Evolutionary conservation across 2,888 invertebrate genomes (phyloP), one percentile per base, ranked within the genome.

Genomic region (Urechis unicinctus): DNA sequence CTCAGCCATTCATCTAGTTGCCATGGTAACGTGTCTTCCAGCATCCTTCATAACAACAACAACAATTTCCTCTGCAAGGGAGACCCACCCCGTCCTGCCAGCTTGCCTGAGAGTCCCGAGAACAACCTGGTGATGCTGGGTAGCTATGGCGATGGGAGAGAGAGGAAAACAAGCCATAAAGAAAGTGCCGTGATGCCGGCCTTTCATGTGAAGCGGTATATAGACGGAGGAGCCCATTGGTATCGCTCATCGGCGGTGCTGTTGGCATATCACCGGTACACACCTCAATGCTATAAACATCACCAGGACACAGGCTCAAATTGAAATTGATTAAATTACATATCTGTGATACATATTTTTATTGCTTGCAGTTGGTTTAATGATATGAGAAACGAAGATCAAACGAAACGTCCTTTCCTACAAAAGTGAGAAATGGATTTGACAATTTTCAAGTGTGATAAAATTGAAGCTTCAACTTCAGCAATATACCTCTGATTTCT

Each of bases 201-300:
- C 26, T 61, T 61, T 51, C 58, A 55, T 41, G 58, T 58, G 28
- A 21, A 52, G 21, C 53, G 59, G 42, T 57, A 55, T 53, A 56
- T 54, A 36, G 74, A 76, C 59, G 74, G 70, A 30, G 74, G 74
- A 2, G 74, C 76, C 5, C 73, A 75, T 61, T 75, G 74, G 74
- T 70, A 71, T 61, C 60, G 75, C 26, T 70, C 74, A 1, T 75
- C 75, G 1, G 75, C 75, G 43, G 70, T 75, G 5, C 61, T 76
- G 45, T 68, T 76, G 29, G 57, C 65, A 26, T 71, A 68, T 56
- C 75, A 74, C 60, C 72, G 67, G 74, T 74, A 59, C 22, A 1
- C 30, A 2, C 22, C 17, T 25, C 43, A 13, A 28, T n/a, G n/a
- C 26, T n/a, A n/a, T n/a, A n/a, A n/a, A n/a, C n/a, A 13, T 9